Evolutionary conservation across 2,888 invertebrate genomes (phyloP).

Genomic region (Drosophila merina): DNA sequence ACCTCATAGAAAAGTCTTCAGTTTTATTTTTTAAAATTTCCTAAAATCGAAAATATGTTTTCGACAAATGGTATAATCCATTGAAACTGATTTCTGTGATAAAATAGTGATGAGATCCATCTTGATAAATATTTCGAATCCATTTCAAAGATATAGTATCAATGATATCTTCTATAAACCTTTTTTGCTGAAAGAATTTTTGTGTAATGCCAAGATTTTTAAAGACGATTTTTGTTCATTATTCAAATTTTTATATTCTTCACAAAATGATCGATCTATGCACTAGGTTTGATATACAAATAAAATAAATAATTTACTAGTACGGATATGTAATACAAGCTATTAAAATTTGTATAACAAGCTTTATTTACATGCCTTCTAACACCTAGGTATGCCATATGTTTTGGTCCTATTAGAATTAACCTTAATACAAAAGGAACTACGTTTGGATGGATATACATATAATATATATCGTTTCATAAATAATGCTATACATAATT

Average conservation of each 20-base stretch:
- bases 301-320: slow-evolving; percentile 48
- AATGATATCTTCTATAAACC: too few species aligned
- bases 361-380: slow-evolving; percentile 44
- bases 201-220: neutral
- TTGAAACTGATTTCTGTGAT: too few species aligned
- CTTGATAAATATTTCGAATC: too few species aligned
- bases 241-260: slow-evolving; percentile 47
- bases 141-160: too few species aligned
- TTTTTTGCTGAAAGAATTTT: too few species aligned
- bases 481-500: slow-evolving; percentile 39
- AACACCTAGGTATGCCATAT: slow-evolving; percentile 34
- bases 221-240: slow-evolving; percentile 14
- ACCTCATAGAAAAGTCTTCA: too few species aligned
- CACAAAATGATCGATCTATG: slow-evolving; percentile 37
- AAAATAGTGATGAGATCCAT: too few species aligned
- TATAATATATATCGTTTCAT: slow-evolving; percentile 31
- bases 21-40: too few species aligned
- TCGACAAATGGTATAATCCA: too few species aligned
- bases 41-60: too few species aligned
- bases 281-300: slow-evolving; percentile 34
- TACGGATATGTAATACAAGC: slow-evolving; percentile 38
- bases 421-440: slow-evolving; percentile 54
- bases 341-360: slow-evolving; percentile 41
- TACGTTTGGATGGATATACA: slow-evolving; percentile 54
- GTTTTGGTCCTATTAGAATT: slow-evolving; percentile 49